Percentiles rank a stretch among this genome's conserved stretches.
These are phyloP conservation scores for Dermochelys coriacea DNA, from an alignment of 2,797 vertebrate species.

Conservation along the genomic window DNA sequence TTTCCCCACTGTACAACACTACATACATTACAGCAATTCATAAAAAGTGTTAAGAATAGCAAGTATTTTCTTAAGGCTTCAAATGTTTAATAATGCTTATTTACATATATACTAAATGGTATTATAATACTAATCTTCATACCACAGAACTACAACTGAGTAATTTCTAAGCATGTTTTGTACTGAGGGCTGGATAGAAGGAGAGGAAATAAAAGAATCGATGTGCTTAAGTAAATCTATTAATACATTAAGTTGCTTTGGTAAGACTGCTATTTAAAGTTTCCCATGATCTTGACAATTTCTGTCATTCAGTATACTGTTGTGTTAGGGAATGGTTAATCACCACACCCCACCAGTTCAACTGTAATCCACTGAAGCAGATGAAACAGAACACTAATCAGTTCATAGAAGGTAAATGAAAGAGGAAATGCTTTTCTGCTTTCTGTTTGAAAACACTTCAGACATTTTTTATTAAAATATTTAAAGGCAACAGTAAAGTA, in stretches of 20 bases:
- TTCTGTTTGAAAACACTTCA: neutral
- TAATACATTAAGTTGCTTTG: neutral
- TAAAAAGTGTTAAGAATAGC: neutral
- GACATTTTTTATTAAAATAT: neutral
- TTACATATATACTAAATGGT: neutral
- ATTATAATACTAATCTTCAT: neutral
- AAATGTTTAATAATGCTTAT: neutral
- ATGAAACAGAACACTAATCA: neutral
- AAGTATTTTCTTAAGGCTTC: neutral
- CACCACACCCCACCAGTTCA: neutral
- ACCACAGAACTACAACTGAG: neutral
- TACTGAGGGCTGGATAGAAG: no score
- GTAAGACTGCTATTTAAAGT: neutral
- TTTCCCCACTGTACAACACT: neutral
- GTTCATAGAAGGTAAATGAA: neutral
- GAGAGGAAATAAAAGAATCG: no score
- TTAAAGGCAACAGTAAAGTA: neutral
- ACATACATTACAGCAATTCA: no score
- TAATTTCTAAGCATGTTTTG: neutral
- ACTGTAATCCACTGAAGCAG: neutral
- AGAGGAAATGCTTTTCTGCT: neutral
- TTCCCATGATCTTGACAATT: neutral
- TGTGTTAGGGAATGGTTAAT: neutral
- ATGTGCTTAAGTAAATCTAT: neutral
- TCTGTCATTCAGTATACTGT: neutral